A percentile compares a stretch with the other conserved stretches of the same genome.
Conservation (phyloP, 2,888 invertebrate species). For the Eupithecia abbreviata region DNA sequence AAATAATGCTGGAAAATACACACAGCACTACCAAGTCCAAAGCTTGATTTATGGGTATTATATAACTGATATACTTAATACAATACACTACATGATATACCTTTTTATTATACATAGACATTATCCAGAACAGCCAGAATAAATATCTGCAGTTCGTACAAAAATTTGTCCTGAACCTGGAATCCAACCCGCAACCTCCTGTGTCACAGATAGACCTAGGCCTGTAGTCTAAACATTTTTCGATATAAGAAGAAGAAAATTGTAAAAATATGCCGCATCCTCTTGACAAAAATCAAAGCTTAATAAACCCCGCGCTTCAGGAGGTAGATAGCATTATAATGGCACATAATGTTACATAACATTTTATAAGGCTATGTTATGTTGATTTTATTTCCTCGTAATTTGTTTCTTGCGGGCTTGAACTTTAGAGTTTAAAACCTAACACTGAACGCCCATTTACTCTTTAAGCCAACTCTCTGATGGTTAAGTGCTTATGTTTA, state of each 20-base stretch:
- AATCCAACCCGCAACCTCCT: too few species aligned
- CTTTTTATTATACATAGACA: too few species aligned
- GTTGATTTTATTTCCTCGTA: conserved; percentile 71
- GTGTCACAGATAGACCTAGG: too few species aligned
- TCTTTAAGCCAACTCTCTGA: conserved; percentile 68
- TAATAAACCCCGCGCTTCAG: conserved; percentile 23
- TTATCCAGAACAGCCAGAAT: too few species aligned
- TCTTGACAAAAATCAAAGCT: conserved; percentile 13
- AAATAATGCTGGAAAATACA: too few species aligned
- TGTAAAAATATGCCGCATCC: background rate
- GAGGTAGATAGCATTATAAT: conserved; percentile 49
- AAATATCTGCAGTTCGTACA: too few species aligned
- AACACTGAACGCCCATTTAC: conserved; percentile 74
- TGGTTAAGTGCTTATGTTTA: conserved; percentile 63
- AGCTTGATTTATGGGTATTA: too few species aligned
- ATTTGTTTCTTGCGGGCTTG: conserved; percentile 73
- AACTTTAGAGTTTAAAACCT: conserved; percentile 73
- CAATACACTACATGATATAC: too few species aligned
- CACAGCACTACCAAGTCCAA: too few species aligned
- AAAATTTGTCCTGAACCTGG: too few species aligned
- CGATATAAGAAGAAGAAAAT: background rate
- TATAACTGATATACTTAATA: too few species aligned
- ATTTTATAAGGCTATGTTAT: conserved; percentile 24
- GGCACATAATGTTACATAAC: conserved; percentile 42
- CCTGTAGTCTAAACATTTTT: too few species aligned